Conservation (phyloP, 2,797 vertebrate species). For the Neopelma chrysocephalum region DNA sequence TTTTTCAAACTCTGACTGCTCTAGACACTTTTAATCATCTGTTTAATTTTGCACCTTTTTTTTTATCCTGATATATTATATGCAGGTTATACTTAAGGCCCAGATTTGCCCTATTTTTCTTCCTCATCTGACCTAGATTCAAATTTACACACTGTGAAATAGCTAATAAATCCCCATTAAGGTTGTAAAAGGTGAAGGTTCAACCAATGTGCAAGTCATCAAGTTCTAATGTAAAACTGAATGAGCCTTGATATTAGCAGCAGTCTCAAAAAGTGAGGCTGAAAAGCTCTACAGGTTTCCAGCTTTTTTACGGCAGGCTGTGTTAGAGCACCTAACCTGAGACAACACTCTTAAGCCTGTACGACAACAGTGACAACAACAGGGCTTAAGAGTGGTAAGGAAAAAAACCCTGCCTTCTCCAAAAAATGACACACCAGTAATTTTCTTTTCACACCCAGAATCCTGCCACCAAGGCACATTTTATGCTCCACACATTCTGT, state of each 20-base stretch:
- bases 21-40: conserved; percentile 71
- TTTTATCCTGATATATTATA: conserved; percentile 69
- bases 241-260: conserved; percentile 78
- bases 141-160: conserved; percentile 83
- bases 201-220: conserved; percentile 77
- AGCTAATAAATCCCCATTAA: conserved; percentile 83
- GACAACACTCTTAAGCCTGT: neutral
- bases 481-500: neutral
- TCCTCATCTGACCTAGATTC: conserved; percentile 79
- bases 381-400: neutral
- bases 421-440: neutral
- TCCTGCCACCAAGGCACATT: neutral
- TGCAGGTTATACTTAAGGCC: conserved; percentile 70
- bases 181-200: conserved; percentile 81
- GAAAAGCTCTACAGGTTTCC: conserved; percentile 57
- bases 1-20: conserved; percentile 60
- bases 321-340: conserved; percentile 35
- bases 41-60: conserved; percentile 72
- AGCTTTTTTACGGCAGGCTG: conserved; percentile 36
- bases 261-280: conserved; percentile 57
- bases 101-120: conserved; percentile 75
- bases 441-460: neutral
- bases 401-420: neutral
- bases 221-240: conserved; percentile 80
- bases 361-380: conserved; percentile 19